Conservation (phyloP, 2,797 vertebrate genomes). For the Sylvia borin region DNA sequence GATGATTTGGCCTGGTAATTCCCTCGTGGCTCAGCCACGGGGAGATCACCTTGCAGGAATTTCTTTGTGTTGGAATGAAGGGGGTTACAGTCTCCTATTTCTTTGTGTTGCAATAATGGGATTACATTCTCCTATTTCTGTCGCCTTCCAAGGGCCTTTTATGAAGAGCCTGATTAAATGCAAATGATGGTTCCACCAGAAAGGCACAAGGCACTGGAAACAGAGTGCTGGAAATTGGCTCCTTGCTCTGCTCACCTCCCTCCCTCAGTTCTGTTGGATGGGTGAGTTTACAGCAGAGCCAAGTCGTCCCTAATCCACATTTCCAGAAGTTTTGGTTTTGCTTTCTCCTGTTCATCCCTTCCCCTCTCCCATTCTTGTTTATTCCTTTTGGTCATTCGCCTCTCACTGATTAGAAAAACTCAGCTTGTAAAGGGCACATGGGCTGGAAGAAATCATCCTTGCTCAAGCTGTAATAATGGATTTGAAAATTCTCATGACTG, state of each 20-base stretch:
- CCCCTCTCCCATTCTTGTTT: neutral
- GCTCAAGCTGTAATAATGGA: neutral
- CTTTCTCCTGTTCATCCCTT: neutral
- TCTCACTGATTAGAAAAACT: neutral
- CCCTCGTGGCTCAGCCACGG: neutral
- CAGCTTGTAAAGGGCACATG: neutral
- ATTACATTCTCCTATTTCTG: neutral
- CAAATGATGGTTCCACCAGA: neutral
- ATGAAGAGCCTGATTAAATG: neutral
- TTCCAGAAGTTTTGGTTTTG: neutral
- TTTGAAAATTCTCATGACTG: neutral
- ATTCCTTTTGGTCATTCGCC: neutral
- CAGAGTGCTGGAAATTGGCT: neutral
- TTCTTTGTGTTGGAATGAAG: neutral
- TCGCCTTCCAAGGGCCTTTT: neutral
- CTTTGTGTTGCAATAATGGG: neutral
- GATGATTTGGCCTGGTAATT: neutral
- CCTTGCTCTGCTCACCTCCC: neutral
- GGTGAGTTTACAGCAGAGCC: neutral
- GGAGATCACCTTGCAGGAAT: neutral
- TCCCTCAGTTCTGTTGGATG: neutral
- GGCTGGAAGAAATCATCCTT: neutral
- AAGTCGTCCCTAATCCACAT: neutral
- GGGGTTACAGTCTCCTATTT: neutral
- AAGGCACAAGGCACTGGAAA: neutral